Evolutionary conservation across 2,888 invertebrate species (phyloP).

Genomic region (Pyrrhia umbra): DNA sequence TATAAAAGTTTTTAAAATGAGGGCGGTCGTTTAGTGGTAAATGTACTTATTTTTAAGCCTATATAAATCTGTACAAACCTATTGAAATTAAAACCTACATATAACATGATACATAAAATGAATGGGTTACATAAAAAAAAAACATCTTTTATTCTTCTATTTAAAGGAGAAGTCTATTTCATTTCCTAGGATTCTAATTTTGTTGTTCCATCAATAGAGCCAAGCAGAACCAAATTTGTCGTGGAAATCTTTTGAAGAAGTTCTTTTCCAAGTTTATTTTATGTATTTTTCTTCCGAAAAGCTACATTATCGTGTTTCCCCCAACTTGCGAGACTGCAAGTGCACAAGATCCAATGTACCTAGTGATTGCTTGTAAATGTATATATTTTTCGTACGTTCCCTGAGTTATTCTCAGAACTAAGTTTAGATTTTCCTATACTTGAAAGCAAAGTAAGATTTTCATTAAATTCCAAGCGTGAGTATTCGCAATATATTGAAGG

Average conservation of each 20-base stretch:
- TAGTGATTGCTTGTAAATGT: neutral
- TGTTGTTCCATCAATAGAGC: neutral
- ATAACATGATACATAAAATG: no score
- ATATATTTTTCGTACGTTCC: neutral
- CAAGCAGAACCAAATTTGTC: neutral
- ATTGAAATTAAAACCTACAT: no score
- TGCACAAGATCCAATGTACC: neutral
- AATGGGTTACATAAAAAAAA: no score
- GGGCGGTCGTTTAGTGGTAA: no score
- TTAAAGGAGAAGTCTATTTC: no score
- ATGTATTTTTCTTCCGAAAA: neutral
- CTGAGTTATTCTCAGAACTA: constrained; percentile 13
- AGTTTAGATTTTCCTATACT: constrained; percentile 24
- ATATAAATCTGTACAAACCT: no score
- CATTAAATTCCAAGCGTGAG: constrained; percentile 16
- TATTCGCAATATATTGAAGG: constrained; percentile 19
- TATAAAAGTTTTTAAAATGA: no score
- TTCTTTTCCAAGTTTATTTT: no score
- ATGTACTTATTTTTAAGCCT: no score
- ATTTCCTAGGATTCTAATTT: no score
- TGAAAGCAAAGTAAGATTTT: constrained; percentile 44
- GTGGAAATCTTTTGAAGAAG: neutral
- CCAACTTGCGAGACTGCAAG: neutral
- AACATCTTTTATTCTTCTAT: no score
- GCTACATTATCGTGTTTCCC: neutral